Conservation (phyloP, 2,113 vertebrate species). For the Nothobranchius furzeri region DNA sequence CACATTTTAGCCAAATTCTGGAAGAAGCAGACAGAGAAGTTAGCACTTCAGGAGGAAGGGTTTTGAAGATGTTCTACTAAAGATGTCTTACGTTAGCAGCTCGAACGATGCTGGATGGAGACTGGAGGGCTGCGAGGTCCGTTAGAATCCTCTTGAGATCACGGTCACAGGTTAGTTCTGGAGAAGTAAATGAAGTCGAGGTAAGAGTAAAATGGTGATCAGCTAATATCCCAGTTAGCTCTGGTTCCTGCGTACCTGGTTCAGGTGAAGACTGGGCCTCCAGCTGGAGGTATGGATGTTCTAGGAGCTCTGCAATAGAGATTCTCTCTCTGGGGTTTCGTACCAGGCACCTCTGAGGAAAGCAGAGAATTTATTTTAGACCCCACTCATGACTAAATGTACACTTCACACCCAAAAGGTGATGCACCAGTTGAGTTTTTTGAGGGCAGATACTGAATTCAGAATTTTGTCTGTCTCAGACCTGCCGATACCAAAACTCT, state of each 20-base stretch:
- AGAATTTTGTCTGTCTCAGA: no score
- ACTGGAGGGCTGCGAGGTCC: conserved; percentile 91
- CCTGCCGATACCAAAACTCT: no score
- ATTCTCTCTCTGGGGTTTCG: conserved; percentile 91
- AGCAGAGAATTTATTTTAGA: not conserved
- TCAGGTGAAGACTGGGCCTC: conserved; percentile 77
- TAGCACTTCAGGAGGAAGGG: not conserved
- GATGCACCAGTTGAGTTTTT: no score
- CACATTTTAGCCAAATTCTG: conserved; percentile 83
- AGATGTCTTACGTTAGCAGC: conserved; percentile 86
- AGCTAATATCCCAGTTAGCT: not conserved
- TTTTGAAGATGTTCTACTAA: not conserved
- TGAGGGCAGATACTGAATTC: no score
- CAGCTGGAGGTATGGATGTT: conserved; percentile 90
- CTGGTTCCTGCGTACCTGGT: conserved; percentile 77
- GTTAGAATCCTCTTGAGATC: conserved; percentile 90
- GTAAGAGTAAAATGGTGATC: not conserved
- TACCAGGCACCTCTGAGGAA: conserved; percentile 85
- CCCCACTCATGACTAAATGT: no score
- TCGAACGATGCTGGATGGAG: conserved; percentile 92
- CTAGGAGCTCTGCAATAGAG: conserved; percentile 88
- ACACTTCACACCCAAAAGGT: no score
- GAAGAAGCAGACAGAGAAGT: conserved; percentile 9
- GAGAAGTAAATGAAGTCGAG: conserved; percentile 9
- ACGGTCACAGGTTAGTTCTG: conserved; percentile 65